Evolutionary conservation across 1,140 invertebrate genomes (phyloP).

Genomic region (Onthophagus taurus): DNA sequence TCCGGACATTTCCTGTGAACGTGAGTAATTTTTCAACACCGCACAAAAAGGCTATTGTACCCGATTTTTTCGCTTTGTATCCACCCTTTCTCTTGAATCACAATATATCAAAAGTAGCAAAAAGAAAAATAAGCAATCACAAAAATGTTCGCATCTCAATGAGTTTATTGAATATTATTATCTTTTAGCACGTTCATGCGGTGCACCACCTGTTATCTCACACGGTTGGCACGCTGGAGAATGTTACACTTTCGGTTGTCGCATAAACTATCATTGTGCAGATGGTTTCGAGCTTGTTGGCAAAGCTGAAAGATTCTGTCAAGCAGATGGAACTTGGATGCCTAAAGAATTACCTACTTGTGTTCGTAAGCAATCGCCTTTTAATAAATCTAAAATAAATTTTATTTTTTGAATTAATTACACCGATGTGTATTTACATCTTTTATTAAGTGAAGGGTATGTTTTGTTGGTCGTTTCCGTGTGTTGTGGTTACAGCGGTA

Average conservation of each 20-base stretch:
- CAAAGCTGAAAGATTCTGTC: constrained; percentile 69
- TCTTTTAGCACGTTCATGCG: constrained; percentile 68
- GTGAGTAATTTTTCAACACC: too few species aligned
- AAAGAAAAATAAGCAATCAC: too few species aligned
- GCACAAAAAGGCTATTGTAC: too few species aligned
- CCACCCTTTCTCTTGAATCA: too few species aligned
- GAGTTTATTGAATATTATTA: too few species aligned
- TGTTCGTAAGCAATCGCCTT: constrained; percentile 57
- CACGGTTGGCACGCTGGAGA: constrained; percentile 88
- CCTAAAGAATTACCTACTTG: constrained; percentile 84
- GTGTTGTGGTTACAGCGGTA: constrained; percentile 69
- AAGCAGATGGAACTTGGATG: constrained; percentile 79
- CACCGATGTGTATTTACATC: background rate
- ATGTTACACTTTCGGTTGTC: constrained; percentile 84
- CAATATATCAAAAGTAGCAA: too few species aligned
- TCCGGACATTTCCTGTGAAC: constrained; percentile 89
- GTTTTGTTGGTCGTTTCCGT: constrained; percentile 22
- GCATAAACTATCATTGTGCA: constrained; percentile 85
- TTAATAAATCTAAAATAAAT: background rate
- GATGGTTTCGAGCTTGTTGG: constrained; percentile 88
- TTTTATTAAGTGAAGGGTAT: constrained; percentile 3
- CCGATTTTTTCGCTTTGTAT: too few species aligned
- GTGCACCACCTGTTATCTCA: constrained; percentile 73
- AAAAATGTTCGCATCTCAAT: too few species aligned
- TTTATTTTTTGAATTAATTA: background rate